These are phyloP conservation scores for Phengaris alcon DNA, from an alignment of 2,888 invertebrate species.

Conservation along the genomic window DNA sequence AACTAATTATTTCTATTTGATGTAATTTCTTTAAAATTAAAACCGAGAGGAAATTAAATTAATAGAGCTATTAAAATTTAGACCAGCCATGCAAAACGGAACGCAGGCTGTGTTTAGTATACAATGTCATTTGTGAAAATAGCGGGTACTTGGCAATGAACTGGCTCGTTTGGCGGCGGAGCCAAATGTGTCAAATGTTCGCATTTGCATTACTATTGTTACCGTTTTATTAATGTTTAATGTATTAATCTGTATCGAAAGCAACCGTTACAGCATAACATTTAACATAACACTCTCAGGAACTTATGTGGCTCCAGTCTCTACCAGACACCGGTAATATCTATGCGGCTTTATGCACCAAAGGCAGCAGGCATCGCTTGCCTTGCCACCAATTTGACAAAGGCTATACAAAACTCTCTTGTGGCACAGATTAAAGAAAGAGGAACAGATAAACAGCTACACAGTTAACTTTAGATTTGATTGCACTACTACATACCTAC, in stretches of 20 bases:
- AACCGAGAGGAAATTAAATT: background rate
- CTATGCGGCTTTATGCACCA: too few species aligned
- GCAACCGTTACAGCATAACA: background rate
- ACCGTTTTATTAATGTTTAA: conserved; percentile 3
- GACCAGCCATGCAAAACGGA: conserved; percentile 29
- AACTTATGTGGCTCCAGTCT: too few species aligned
- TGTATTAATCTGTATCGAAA: conserved; percentile 2
- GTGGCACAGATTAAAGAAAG: too few species aligned
- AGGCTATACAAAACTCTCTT: too few species aligned
- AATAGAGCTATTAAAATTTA: conserved; percentile 24
- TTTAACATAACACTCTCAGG: background rate
- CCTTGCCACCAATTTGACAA: too few species aligned
- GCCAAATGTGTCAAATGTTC: conserved; percentile 57
- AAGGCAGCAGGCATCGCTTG: too few species aligned
- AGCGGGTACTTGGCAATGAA: conserved; percentile 72
- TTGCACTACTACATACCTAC: too few species aligned
- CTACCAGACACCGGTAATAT: too few species aligned
- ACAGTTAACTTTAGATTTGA: too few species aligned
- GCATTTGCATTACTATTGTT: conserved; percentile 6
- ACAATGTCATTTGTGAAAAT: conserved; percentile 47
- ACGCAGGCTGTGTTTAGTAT: conserved; percentile 45
- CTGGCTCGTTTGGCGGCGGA: conserved; percentile 67
- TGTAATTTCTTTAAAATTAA: too few species aligned
- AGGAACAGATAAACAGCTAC: too few species aligned
- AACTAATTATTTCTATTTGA: too few species aligned